Evolutionary conservation across 2,888 invertebrate species (phyloP).

Genomic region (Hartigia nigra): DNA sequence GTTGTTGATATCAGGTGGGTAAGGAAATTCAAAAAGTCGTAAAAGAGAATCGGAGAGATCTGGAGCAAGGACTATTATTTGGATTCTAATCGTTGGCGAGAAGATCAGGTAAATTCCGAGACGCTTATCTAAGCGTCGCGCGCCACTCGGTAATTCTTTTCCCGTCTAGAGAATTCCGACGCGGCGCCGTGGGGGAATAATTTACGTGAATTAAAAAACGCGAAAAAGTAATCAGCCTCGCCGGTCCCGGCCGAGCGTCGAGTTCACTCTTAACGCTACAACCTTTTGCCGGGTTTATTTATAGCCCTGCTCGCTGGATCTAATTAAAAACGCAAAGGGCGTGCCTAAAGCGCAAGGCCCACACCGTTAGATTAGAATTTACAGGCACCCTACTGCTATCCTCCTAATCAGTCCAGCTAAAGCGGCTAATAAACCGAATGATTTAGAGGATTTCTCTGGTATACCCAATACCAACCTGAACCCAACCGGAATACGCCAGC

Average conservation of each 20-base stretch:
- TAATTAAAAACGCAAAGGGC: slow-evolving; percentile 13
- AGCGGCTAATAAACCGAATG: slow-evolving; percentile 11
- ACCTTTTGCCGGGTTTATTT: slow-evolving; percentile 9
- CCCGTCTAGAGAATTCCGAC: background rate
- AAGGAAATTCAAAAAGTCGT: background rate
- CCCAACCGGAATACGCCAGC: background rate
- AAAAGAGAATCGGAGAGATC: background rate
- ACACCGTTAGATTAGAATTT: slow-evolving; percentile 45
- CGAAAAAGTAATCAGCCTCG: slow-evolving; percentile 45
- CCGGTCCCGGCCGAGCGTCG: slow-evolving; percentile 8
- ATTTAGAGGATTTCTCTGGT: background rate
- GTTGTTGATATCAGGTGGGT: background rate
- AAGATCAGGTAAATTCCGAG: background rate
- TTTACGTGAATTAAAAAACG: slow-evolving; percentile 47
- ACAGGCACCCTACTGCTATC: slow-evolving; percentile 23
- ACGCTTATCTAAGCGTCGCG: background rate
- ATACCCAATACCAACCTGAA: background rate
- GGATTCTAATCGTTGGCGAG: background rate
- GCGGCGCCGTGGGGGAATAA: slow-evolving; percentile 34
- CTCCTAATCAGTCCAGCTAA: slow-evolving; percentile 35
- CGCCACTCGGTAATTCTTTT: background rate
- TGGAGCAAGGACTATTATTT: background rate
- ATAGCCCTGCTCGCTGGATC: slow-evolving; percentile 5
- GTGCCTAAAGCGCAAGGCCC: slow-evolving; percentile 13
- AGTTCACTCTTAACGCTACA: slow-evolving; percentile 10